Conservation (phyloP, 1,140 invertebrate species). For the Drosophila mayri region DNA sequence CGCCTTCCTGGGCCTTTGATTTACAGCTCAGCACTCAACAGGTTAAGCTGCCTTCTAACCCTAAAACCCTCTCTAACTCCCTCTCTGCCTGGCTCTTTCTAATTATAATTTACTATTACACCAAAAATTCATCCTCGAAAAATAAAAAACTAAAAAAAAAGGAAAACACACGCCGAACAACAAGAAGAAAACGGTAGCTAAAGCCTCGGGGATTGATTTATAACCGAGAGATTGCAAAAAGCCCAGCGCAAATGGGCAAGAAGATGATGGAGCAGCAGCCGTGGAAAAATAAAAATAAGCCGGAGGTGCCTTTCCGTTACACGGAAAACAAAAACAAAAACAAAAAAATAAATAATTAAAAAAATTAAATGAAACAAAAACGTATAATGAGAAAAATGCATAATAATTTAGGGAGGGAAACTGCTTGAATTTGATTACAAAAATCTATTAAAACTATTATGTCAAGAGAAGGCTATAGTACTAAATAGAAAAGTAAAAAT, state of each 20-base stretch:
- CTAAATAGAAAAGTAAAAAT: too few relatives aligned
- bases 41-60: constrained; percentile 44
- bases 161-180: constrained; percentile 4
- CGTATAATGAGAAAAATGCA: too few relatives aligned
- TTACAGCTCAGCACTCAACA: constrained; percentile 71
- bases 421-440: too few relatives aligned
- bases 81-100: constrained; percentile 22
- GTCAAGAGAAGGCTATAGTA: too few relatives aligned
- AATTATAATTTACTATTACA: constrained; percentile 66
- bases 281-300: constrained; percentile 19
- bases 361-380: too few relatives aligned
- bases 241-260: constrained; percentile 36
- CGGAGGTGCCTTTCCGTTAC: constrained; percentile 6
- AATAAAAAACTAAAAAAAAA: neutral
- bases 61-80: neutral
- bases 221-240: constrained; percentile 71
- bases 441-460: too few relatives aligned
- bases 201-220: constrained; percentile 72
- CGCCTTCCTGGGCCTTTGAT: constrained; percentile 76
- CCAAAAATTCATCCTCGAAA: constrained; percentile 19
- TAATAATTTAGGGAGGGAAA: too few relatives aligned
- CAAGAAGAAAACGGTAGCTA: constrained; percentile 67
- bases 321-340: neutral
- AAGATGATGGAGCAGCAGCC: constrained; percentile 40
- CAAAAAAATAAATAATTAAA: too few relatives aligned